Percentiles rank a stretch among this genome's conserved stretches.
phyloP scores from a whole-genome alignment of 2,797 vertebrate genomes.

The Cuculus canorus region DNA sequence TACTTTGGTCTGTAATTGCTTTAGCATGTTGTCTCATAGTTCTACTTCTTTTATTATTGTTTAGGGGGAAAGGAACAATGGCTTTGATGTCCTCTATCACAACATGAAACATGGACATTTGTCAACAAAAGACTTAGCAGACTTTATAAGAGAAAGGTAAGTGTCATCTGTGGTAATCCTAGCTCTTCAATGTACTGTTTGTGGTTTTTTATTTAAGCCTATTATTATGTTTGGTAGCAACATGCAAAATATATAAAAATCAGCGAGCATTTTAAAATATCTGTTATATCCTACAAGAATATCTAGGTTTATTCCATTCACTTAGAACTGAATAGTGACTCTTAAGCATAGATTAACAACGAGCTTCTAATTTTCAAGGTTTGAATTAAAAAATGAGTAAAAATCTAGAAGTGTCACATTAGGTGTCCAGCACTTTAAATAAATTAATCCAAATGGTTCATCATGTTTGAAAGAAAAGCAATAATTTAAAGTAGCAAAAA shows the following conservation, averaged over 20 bases:
- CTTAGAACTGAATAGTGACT: neutral
- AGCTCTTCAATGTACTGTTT: neutral
- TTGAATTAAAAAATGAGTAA: neutral
- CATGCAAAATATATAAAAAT: neutral
- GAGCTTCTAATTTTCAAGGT: neutral
- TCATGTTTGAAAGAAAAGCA: neutral
- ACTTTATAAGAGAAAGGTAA: slow-evolving; percentile 98
- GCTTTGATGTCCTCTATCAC: slow-evolving; percentile 96
- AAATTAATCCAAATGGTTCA: neutral
- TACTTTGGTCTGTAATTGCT: slow-evolving; percentile 24
- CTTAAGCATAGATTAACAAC: neutral
- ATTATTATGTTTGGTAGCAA: neutral
- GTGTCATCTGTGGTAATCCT: slow-evolving; percentile 5
- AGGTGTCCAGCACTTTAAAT: neutral
- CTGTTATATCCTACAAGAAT: neutral
- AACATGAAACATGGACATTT: slow-evolving; percentile 99
- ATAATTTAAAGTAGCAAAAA: neutral
- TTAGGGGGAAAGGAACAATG: slow-evolving; percentile 97
- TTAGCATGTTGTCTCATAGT: slow-evolving; percentile 6
- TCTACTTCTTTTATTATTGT: slow-evolving; percentile 35
- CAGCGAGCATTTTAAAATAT: neutral
- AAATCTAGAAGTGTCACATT: neutral
- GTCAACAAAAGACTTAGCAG: slow-evolving; percentile 95
- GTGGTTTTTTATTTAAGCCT: neutral
- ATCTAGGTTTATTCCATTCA: neutral